phyloP scores from a whole-genome alignment of 1,140 invertebrate genomes.

The Drosophila virilis region DNA sequence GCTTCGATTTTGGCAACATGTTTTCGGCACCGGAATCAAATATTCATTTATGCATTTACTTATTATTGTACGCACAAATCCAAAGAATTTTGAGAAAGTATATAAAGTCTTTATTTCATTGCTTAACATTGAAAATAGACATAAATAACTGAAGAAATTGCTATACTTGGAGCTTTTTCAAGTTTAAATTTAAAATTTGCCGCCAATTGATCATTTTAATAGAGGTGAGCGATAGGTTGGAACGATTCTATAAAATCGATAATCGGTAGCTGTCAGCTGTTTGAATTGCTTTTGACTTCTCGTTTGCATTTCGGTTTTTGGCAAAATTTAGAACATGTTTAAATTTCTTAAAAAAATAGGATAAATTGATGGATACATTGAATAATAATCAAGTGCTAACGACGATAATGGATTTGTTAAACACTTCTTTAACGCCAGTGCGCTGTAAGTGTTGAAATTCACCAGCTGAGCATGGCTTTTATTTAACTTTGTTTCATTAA shows the following conservation, averaged over 20 bases:
- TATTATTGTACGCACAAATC: too few species aligned
- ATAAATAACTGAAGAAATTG: neutral
- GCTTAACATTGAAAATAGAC: neutral
- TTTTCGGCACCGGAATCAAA: neutral
- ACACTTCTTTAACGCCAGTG: constrained; percentile 64
- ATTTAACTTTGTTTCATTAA: neutral
- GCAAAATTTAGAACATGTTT: neutral
- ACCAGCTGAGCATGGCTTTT: too few species aligned
- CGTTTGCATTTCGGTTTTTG: neutral
- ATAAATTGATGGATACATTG: neutral
- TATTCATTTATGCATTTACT: too few species aligned
- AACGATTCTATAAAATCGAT: neutral
- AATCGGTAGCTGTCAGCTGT: neutral
- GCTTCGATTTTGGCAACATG: too few species aligned
- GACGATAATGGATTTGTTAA: constrained; percentile 25
- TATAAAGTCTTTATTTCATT: neutral
- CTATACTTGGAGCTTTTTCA: neutral
- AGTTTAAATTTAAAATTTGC: neutral
- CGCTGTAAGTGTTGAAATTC: constrained; percentile 54
- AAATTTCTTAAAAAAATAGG: neutral
- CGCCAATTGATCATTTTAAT: neutral
- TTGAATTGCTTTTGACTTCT: neutral
- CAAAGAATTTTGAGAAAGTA: too few species aligned
- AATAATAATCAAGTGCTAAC: neutral
- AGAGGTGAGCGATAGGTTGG: neutral